Evolutionary conservation across 2,113 vertebrate genomes (phyloP).

Genomic region (Carollia perspicillata): DNA sequence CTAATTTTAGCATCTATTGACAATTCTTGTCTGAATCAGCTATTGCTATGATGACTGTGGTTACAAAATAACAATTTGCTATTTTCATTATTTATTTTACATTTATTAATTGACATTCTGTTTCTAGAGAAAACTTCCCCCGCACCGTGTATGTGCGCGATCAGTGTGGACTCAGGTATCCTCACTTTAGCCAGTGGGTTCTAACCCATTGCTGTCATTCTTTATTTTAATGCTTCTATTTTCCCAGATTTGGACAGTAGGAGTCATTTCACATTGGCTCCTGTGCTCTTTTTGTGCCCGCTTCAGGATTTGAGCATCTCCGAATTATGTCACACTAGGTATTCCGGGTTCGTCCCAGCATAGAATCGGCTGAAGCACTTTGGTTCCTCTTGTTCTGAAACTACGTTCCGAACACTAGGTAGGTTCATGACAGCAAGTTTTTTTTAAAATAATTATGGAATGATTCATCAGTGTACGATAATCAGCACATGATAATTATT

Average conservation of each 20-base stretch:
- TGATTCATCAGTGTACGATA: neutral
- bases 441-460: neutral
- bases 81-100: neutral
- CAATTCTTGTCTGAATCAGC: neutral
- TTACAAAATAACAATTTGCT: neutral
- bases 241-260: neutral
- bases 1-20: neutral
- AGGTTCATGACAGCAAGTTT: neutral
- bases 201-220: neutral
- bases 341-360: neutral
- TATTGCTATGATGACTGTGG: neutral
- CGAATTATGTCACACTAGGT: neutral
- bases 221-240: neutral
- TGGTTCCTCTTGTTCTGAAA: neutral
- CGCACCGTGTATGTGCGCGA: neutral
- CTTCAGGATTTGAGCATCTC: neutral
- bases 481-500: constrained; percentile 31
- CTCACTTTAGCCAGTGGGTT: neutral
- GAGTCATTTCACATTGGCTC: neutral
- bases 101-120: neutral
- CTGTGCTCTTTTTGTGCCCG: neutral
- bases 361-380: neutral
- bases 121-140: neutral
- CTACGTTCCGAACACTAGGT: neutral
- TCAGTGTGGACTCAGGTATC: neutral